phyloP scores from a whole-genome alignment of 1,140 invertebrate species.

The Laodelphax striatellus region DNA sequence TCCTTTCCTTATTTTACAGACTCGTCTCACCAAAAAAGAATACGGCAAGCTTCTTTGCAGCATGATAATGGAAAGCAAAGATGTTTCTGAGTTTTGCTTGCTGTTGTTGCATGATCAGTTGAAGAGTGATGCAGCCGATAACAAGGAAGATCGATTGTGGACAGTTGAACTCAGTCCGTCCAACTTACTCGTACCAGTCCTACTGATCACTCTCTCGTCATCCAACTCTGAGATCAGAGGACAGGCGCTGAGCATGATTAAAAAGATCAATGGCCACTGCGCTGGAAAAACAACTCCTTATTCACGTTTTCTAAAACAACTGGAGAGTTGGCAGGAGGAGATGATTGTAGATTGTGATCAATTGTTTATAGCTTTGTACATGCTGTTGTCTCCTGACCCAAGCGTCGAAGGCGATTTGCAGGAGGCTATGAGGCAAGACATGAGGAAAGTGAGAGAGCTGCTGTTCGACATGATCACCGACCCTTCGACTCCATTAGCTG shows the following conservation, averaged over 20 bases:
- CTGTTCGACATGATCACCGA: conserved; percentile 4
- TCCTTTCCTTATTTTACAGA: too few relatives aligned
- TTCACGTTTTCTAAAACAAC: background rate
- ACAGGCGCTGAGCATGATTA: conserved; percentile 1
- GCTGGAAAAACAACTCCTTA: background rate
- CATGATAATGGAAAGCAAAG: too few relatives aligned
- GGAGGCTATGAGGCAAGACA: background rate
- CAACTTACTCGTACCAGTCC: conserved; percentile 28
- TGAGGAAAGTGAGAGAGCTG: conserved; percentile 4
- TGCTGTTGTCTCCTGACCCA: conserved; percentile 36
- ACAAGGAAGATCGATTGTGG: background rate
- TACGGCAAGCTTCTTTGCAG: too few relatives aligned
- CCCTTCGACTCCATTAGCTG: conserved; percentile 30
- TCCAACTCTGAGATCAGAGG: background rate
- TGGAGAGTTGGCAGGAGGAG: conserved; percentile 31
- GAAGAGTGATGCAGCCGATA: too few relatives aligned
- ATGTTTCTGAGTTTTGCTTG: too few relatives aligned
- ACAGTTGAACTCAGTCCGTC: background rate
- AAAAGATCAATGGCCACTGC: background rate
- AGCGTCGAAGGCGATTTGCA: conserved; percentile 23
- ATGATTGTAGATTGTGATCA: conserved; percentile 49
- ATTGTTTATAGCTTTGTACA: conserved; percentile 15
- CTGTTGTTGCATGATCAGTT: too few relatives aligned
- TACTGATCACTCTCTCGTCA: conserved; percentile 29
- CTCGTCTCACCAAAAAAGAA: too few relatives aligned